phyloP scores from a whole-genome alignment of 1,140 invertebrate genomes.

The Nylanderia fulva region DNA sequence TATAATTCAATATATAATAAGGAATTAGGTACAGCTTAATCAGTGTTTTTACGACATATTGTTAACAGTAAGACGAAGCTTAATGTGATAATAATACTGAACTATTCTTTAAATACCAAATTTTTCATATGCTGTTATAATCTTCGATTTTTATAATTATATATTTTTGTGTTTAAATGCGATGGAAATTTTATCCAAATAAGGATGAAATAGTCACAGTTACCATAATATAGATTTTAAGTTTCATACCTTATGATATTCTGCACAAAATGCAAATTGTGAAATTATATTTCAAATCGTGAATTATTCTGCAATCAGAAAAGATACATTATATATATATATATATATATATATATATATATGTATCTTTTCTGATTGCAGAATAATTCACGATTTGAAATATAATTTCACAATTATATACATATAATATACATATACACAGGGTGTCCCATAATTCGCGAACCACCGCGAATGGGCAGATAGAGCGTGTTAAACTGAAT shows the following conservation, averaged over 20 bases:
- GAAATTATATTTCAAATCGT: too few relatives aligned
- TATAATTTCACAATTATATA: too few relatives aligned
- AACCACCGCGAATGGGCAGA: too few relatives aligned
- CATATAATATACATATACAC: too few relatives aligned
- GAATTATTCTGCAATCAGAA: too few relatives aligned
- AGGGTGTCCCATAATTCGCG: too few relatives aligned
- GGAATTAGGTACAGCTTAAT: background rate
- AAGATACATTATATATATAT: too few relatives aligned
- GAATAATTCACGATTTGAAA: too few relatives aligned
- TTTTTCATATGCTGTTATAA: background rate
- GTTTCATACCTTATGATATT: background rate
- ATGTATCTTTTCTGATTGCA: too few relatives aligned
- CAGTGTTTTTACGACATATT: background rate
- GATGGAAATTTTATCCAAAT: background rate
- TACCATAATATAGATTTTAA: background rate
- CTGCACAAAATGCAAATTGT: too few relatives aligned
- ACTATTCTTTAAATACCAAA: background rate
- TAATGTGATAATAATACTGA: background rate
- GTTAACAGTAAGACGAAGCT: background rate
- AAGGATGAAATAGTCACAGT: background rate
- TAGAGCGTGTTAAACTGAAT: too few relatives aligned
- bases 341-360: too few relatives aligned
- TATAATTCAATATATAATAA: background rate
- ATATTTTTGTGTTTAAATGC: background rate
- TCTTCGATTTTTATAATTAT: background rate